phyloP scores from a whole-genome alignment of 2,888 invertebrate genomes.

The Melinaea menophilus region DNA sequence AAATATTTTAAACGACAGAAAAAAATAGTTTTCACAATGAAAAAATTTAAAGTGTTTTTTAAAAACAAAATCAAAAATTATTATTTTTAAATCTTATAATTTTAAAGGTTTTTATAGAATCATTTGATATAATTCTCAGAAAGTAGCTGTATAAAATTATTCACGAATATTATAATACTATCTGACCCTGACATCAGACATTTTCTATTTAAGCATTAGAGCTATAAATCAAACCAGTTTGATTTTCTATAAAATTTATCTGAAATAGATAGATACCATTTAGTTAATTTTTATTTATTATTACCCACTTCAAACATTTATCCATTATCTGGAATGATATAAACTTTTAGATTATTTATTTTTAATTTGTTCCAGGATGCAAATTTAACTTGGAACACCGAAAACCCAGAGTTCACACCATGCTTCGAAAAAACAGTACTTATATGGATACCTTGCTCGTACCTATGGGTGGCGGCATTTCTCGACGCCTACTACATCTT shows the following conservation, averaged over 20 bases:
- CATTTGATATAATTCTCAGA: neutral
- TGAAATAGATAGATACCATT: no score
- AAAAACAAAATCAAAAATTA: no score
- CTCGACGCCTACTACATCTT: constrained; percentile 87
- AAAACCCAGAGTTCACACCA: constrained; percentile 89
- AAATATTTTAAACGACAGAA: no score
- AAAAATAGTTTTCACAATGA: no score
- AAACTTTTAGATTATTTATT: no score
- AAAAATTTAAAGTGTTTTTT: no score
- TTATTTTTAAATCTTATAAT: no score
- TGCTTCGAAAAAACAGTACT: constrained; percentile 96
- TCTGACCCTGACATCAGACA: constrained; percentile 50
- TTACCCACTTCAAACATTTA: neutral
- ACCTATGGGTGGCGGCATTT: constrained; percentile 86
- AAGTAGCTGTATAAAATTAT: neutral
- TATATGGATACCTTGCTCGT: constrained; percentile 92
- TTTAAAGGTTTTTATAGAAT: neutral
- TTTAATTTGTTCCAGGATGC: constrained; percentile 80
- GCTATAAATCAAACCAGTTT: constrained; percentile 43
- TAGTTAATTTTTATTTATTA: no score
- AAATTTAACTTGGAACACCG: constrained; percentile 87
- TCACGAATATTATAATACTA: neutral
- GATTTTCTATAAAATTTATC: neutral
- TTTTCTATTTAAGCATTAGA: constrained; percentile 41
- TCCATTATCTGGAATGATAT: neutral